A percentile compares a stretch with the other conserved stretches of the same genome.
Conservation (phyloP, 2,888 invertebrate genomes). For the Lasioglossum malachurum region DNA sequence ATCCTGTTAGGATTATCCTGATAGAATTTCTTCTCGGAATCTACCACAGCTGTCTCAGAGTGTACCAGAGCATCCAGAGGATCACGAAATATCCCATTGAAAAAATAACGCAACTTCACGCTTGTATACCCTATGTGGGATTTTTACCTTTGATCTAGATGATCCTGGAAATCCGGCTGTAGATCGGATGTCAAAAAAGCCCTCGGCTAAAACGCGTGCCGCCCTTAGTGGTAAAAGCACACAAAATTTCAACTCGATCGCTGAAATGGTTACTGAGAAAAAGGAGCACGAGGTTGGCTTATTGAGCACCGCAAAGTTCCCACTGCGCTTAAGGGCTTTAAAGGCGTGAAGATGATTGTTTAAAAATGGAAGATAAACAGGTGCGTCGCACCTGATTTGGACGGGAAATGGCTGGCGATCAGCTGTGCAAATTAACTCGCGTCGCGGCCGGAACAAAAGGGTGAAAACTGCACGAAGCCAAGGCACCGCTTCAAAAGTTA, state of each 20-base stretch:
- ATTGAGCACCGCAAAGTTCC: neutral
- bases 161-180: neutral
- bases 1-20: no score
- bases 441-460: neutral
- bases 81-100: neutral
- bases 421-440: neutral
- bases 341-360: neutral
- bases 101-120: no score
- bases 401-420: neutral
- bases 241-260: neutral
- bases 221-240: neutral
- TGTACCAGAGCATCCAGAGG: no score
- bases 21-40: neutral
- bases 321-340: neutral
- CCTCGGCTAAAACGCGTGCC: neutral
- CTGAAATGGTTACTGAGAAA: neutral
- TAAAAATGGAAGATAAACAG: neutral
- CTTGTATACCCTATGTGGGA: neutral
- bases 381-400: neutral
- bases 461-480: constrained; percentile 2
- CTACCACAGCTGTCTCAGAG: neutral
- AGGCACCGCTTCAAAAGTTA: constrained; percentile 23
- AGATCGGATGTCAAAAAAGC: neutral
- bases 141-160: neutral
- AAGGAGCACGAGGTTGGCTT: neutral